Evolutionary conservation across 2,113 vertebrate genomes (phyloP), one percentile per base, ranked within the genome.

Genomic region (Argyrosomus japonicus): DNA sequence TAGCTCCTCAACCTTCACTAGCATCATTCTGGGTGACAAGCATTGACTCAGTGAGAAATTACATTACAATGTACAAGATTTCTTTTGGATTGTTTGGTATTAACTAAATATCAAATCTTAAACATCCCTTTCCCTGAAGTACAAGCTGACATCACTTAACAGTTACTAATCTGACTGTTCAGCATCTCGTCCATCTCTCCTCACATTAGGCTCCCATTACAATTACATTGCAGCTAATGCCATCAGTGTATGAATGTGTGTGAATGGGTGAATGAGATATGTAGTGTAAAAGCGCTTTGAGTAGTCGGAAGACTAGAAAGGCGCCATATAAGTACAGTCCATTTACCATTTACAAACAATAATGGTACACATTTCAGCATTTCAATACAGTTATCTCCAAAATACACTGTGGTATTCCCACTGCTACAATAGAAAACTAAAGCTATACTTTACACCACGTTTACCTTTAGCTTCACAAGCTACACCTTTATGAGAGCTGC

Each of bases 401-500:
- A 47, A 25, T 17, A 77, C 27, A 32, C n/a, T 50, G 48, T 10
- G 15, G 43, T 76, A 25, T 29, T 68, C 19, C 25, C 18, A 1
- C 6, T 19, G 58, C 68, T 77, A 75, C 69, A 1, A 48, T 25
- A 53, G 40, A 65, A 64, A 48, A 50, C 2, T 63, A 75, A 51
- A 74, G 47, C 57, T 77, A 15, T 13, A 76, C 51, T 79, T 87
- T 23, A 79, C 27, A 36, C 2, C 50, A 77, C 18, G 3, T 50
- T 63, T 51, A 1, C 21, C 68, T 72, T 68, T 3, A 67, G 60
- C 36, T 56, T 17, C 17, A 71, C 21, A 72, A 10, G 61, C 70
- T 61, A 43, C 40, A 82, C 9, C 29, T 78, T 68, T n/a, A 62
- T 54, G 7, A 74, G 18, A 87, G 53, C 79, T 87, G 80, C 88